Percentiles rank a stretch among this genome's conserved stretches.
phyloP scores from a whole-genome alignment of 2,888 invertebrate genomes.

The Drosophila nigricruria region DNA sequence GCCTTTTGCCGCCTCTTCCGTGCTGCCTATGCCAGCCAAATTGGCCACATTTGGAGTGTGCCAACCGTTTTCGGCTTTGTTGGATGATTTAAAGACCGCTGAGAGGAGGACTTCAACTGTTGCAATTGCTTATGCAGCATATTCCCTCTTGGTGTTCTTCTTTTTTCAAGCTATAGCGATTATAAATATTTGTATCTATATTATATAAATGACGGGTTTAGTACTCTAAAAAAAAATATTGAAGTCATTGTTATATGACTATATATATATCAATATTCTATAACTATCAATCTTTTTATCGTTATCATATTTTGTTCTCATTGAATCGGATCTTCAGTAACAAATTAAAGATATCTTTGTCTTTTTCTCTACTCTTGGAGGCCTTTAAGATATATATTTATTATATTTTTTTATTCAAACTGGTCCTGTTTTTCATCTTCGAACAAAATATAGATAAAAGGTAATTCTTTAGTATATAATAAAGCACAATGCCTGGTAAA shows the following conservation, averaged over 20 bases:
- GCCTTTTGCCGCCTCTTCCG: conserved; percentile 32
- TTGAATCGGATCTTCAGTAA: no score
- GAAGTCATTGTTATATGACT: background rate
- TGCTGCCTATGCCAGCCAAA: conserved; percentile 46
- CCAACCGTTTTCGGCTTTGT: conserved; percentile 62
- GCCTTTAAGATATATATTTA: no score
- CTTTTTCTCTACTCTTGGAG: no score
- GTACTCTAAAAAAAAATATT: background rate
- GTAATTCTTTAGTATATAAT: no score
- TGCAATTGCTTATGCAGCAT: conserved; percentile 1
- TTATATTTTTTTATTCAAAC: no score
- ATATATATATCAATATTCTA: no score
- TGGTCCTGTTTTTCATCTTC: no score
- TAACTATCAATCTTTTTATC: background rate
- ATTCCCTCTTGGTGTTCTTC: background rate
- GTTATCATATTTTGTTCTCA: no score
- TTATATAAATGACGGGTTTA: background rate
- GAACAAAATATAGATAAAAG: no score
- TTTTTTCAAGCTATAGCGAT: background rate
- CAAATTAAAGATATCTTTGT: no score
- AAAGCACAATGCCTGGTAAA: no score
- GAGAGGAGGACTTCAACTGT: conserved; percentile 29
- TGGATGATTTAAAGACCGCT: conserved; percentile 63
- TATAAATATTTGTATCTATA: background rate
- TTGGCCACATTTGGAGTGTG: conserved; percentile 75